These are phyloP conservation scores for Echinometra lucunter DNA, from an alignment of 53 echinoderm and acorn worm genomes.

Conservation along the genomic window DNA sequence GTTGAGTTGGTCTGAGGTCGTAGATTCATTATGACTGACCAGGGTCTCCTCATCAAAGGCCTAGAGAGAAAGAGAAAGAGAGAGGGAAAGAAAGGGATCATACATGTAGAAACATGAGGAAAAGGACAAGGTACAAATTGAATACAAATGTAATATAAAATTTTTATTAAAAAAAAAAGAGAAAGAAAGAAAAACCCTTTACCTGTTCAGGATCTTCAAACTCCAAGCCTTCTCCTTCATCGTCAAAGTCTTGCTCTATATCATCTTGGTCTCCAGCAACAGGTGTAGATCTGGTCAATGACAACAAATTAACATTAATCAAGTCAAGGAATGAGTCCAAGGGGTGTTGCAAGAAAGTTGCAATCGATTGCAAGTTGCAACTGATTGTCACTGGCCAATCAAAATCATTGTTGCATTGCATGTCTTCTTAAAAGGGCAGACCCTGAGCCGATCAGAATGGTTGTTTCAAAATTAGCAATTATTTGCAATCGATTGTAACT, in stretches of 20 bases:
- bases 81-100: too few species aligned
- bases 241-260: slow-evolving; percentile 22
- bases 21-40: slow-evolving; percentile 70
- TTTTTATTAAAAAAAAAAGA: background rate
- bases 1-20: slow-evolving; percentile 78
- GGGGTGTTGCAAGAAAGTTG: too few species aligned
- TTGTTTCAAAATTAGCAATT: too few species aligned
- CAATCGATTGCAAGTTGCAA: too few species aligned
- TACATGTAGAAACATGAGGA: too few species aligned
- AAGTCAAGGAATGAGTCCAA: too few species aligned
- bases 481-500: too few species aligned
- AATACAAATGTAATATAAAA: too few species aligned
- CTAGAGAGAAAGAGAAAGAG: slow-evolving; percentile 9
- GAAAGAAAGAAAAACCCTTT: background rate
- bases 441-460: too few species aligned
- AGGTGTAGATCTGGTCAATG: slow-evolving; percentile 40
- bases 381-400: too few species aligned
- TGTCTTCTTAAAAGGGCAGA: too few species aligned
- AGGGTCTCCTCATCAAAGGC: slow-evolving; percentile 61
- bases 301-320: background rate
- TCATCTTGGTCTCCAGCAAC: slow-evolving; percentile 71
- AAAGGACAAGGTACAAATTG: background rate
- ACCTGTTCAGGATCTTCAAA: slow-evolving; percentile 62
- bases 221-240: slow-evolving; percentile 59
- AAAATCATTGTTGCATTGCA: too few species aligned